Percentiles rank a stretch among this genome's conserved stretches.
phyloP scores from a whole-genome alignment of 2,888 invertebrate species.

The Arctia plantaginis region DNA sequence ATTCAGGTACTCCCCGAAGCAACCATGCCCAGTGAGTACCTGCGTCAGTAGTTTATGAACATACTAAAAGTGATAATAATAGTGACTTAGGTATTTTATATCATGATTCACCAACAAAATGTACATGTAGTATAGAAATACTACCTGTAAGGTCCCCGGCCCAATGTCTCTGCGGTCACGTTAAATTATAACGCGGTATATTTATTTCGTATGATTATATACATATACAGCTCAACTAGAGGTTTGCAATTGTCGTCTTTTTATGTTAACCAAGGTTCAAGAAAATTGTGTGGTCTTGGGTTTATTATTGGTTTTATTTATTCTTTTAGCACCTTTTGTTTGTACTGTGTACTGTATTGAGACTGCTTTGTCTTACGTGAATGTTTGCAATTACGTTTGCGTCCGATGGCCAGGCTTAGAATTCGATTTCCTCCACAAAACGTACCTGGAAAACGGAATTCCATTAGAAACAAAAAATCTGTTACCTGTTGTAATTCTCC shows the following conservation, averaged over 20 bases:
- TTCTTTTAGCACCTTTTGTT: background rate
- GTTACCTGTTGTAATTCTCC: too few relatives aligned
- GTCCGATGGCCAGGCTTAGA: background rate
- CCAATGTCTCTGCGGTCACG: slow-evolving; percentile 43
- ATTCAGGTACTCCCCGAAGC: too few relatives aligned
- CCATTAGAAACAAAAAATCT: too few relatives aligned
- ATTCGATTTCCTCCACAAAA: background rate
- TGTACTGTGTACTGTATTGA: background rate
- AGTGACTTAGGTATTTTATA: background rate
- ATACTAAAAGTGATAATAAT: background rate
- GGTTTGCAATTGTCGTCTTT: slow-evolving; percentile 29
- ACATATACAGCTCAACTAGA: slow-evolving; percentile 25
- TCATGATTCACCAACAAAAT: background rate
- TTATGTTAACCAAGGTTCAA: slow-evolving; percentile 10
- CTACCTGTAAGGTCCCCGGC: background rate
- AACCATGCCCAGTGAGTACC: too few relatives aligned
- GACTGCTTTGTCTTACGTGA: background rate
- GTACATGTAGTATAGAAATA: background rate
- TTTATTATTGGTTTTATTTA: background rate
- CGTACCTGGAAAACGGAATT: too few relatives aligned
- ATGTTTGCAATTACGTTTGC: too few relatives aligned
- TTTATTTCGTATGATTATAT: slow-evolving; percentile 45
- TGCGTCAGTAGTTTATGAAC: too few relatives aligned
- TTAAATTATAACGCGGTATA: slow-evolving; percentile 56
- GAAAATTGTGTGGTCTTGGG: slow-evolving; percentile 5